These are phyloP conservation scores for Momotus momota DNA, from an alignment of 2,797 vertebrate species.

Conservation along the genomic window DNA sequence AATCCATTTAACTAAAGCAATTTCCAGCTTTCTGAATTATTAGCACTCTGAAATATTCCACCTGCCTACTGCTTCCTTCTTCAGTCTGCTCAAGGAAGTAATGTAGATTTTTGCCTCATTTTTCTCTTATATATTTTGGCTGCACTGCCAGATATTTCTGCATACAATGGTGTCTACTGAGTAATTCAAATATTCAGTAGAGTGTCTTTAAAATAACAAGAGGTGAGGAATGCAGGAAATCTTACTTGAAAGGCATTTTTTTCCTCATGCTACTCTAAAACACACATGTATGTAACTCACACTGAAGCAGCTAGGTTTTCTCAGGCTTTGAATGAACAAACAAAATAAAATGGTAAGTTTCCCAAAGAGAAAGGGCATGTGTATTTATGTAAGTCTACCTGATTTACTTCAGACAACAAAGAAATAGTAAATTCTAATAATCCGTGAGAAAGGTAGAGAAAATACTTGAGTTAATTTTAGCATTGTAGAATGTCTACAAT, in stretches of 20 bases:
- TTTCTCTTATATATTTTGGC: not conserved
- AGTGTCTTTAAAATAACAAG: not conserved
- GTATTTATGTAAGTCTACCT: not conserved
- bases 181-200: not conserved
- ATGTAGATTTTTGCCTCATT: not conserved
- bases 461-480: not conserved
- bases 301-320: not conserved
- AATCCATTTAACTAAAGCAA: not conserved
- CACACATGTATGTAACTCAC: not conserved
- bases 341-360: not conserved
- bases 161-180: not conserved
- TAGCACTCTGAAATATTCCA: not conserved
- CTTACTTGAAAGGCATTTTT: not conserved
- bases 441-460: not conserved
- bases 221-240: not conserved
- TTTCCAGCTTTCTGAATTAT: not conserved
- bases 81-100: not conserved
- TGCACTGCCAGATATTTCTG: not conserved
- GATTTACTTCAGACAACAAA: not conserved
- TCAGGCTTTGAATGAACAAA: not conserved
- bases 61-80: not conserved
- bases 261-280: not conserved
- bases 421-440: not conserved
- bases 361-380: not conserved
- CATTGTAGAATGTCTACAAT: not conserved